Evolutionary conservation across 2,797 vertebrate species (phyloP), one percentile per base, ranked within the genome.

Genomic region (Pterois miles): DNA sequence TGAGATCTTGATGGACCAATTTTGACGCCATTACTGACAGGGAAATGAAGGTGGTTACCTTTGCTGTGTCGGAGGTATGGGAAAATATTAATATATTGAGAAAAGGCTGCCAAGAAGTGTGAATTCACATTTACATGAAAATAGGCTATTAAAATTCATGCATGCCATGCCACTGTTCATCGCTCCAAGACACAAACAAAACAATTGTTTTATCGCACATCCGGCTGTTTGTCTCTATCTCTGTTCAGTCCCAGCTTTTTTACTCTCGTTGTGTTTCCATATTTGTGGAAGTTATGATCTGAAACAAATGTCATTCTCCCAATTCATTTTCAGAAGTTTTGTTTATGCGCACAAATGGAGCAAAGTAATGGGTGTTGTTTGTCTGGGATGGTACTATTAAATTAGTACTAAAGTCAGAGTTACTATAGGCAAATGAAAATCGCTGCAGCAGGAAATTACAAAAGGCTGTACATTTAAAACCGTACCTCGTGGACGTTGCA

Each of bases 71-170:
- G 6, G 62, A 71, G 74, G 69, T 74, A 66, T 72, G 68, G 77
- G 23, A 52, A 83, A 89, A 90, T 90, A 86, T 86, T 81, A 88
- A 88, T 85, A 84, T 86, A 89, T 84, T 86, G 81, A 89, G 83
- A 90, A 84, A 91, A 73, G 83, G 74, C 79, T 78, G 84, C 84
- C 87, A 74, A 83, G 85, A 73, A 82, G 77, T 84, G 76, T 72
- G 73, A 85, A 88, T 86, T 80, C 69, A 84, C 74, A 93, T 93
- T 92, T 91, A 84, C 90, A 92, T 92, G 87, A 93, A 93, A 93
- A 94, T 90, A 81, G 81, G 81, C 81, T 80, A 91, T 93, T 94
- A 87, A 92, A 91, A 93, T 93, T 75, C 88, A 91, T 76, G 85
- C 69, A 23, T 68, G 86, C 69, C 38, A 50, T 66, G 85, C 67